Conservation (phyloP, 2,888 invertebrate genomes). For the Idaea biselata region DNA sequence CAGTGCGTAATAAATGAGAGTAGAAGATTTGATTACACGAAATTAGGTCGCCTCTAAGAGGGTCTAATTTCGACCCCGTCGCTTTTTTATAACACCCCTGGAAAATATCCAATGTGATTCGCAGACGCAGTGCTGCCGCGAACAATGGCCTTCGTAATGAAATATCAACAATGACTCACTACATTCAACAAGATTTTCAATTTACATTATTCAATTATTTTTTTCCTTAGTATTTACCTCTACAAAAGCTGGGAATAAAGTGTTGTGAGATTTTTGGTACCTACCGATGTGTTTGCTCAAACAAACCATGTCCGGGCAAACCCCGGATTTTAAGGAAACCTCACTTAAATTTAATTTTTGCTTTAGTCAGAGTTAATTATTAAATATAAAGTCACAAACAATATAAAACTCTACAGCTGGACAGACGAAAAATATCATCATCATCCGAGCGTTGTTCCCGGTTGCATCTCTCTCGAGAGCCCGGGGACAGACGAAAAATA, state of each 20-base stretch:
- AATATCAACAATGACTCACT: constrained; percentile 55
- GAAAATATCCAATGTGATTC: constrained; percentile 59
- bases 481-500: no score
- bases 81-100: constrained; percentile 52
- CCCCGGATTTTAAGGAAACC: not conserved
- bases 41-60: constrained; percentile 53
- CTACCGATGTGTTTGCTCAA: not conserved
- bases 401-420: not conserved
- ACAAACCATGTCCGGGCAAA: not conserved
- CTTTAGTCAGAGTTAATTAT: not conserved
- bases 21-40: constrained; percentile 61
- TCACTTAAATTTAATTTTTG: not conserved
- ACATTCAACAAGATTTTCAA: constrained; percentile 31
- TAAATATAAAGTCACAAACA: not conserved
- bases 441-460: no score
- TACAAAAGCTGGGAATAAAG: not conserved
- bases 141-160: constrained; percentile 58
- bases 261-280: not conserved
- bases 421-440: not conserved
- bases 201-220: constrained; percentile 33
- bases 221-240: not conserved
- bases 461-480: no score
- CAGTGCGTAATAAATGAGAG: constrained; percentile 45
- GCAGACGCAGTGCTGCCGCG: constrained; percentile 33
- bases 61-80: constrained; percentile 56